phyloP scores from a whole-genome alignment of 2,797 vertebrate genomes.

The Chromobotia macracanthus region DNA sequence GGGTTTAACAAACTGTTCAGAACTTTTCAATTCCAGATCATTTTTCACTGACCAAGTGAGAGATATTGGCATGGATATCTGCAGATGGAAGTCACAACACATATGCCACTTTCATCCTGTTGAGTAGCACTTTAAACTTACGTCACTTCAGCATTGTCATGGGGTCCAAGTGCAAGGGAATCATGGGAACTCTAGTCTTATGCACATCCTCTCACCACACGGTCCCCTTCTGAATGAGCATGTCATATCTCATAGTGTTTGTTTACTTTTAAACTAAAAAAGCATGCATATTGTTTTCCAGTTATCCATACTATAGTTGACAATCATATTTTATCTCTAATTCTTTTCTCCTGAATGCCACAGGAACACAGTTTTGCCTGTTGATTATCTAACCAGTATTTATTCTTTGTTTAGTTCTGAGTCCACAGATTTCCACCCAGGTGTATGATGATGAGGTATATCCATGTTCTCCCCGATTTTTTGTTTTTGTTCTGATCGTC shows the following conservation, averaged over 20 bases:
- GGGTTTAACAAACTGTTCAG: slow-evolving; percentile 41
- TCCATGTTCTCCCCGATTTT: neutral
- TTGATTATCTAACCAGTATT: slow-evolving; percentile 19
- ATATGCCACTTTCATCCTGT: slow-evolving; percentile 51
- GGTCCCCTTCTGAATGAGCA: slow-evolving; percentile 21
- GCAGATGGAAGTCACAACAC: slow-evolving; percentile 48
- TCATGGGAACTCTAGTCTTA: slow-evolving; percentile 60
- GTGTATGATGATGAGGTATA: neutral
- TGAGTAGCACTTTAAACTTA: slow-evolving; percentile 64
- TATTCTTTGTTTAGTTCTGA: neutral
- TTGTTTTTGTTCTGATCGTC: slow-evolving; percentile 17
- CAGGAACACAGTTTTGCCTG: slow-evolving; percentile 4
- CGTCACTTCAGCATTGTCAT: slow-evolving; percentile 54
- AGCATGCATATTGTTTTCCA: slow-evolving; percentile 33
- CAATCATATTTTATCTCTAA: slow-evolving; percentile 37
- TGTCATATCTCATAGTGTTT: slow-evolving; percentile 14
- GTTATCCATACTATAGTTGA: slow-evolving; percentile 40
- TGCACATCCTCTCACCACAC: slow-evolving; percentile 43
- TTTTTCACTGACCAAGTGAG: slow-evolving; percentile 47
- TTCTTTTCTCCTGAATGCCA: slow-evolving; percentile 22
- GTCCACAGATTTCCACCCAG: neutral
- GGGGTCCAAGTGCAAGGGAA: slow-evolving; percentile 56
- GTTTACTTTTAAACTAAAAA: slow-evolving; percentile 33
- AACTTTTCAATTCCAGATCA: slow-evolving; percentile 43
- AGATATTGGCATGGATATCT: slow-evolving; percentile 42